Evolutionary conservation across 2,797 vertebrate genomes (phyloP), one percentile per base, ranked within the genome.

Genomic region (Falco naumanni): DNA sequence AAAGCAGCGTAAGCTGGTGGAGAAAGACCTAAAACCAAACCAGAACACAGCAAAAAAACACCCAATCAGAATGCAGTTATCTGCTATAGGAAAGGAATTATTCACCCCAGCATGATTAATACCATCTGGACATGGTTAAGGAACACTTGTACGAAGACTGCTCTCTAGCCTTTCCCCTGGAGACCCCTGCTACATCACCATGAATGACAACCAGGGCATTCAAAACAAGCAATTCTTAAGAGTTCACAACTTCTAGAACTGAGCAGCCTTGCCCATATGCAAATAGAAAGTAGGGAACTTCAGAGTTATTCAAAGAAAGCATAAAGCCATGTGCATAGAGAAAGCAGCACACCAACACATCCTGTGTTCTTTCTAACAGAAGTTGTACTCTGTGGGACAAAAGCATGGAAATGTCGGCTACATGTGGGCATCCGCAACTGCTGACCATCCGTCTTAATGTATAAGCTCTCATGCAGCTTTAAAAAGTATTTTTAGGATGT

Each of bases 1-100:
- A 99, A 99, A 78, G 99, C 98, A 21, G 99, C 98, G 5, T 99
- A 99, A 86, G 99, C 98, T 26, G 99, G 99, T 22, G 99, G 99
- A 47, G 99, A 99, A 54, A 99, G 99, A 98, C 99, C 99, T 99
- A 60, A 47, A 94, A 45, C 6, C 48, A 90, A 94, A 81, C 4
- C 37, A 63, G 84, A 7, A 92, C 64, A 91, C 33, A 41, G 82
- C 15, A 81, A 34, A n/a, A 75, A 86, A 37, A 65, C 17, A 47
- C 20, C 47, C 22, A 79, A 84, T 96, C 28, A 96, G 70, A 80
- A 91, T 3, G 11, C 25, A 76, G 22, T 64, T 24, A 9, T 86
- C 31, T 28, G n/a, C 57, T 50, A 31, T 3, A 53, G 17, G 25
- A 85, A 82, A 48, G 34, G 31, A 90, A 54, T 64, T 37, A 28